Conservation (phyloP, 2,797 vertebrate genomes). For the Denticeps clupeoides region DNA sequence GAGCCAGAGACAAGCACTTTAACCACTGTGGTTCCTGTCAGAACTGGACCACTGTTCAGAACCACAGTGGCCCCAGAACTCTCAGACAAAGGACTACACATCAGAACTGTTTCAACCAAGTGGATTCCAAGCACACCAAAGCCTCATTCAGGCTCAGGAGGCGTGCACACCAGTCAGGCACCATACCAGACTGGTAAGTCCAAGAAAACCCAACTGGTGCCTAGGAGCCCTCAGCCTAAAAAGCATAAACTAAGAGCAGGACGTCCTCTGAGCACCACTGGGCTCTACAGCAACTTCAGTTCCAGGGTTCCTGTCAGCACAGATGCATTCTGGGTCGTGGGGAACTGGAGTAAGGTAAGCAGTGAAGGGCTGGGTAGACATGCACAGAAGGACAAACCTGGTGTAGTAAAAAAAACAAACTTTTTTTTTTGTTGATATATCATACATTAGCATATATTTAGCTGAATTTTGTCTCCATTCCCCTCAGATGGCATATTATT, state of each 20-base stretch:
- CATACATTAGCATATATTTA: no score
- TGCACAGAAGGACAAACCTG: no score
- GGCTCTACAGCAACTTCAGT: slow-evolving; percentile 32
- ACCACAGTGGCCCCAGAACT: slow-evolving; percentile 17
- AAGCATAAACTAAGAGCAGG: slow-evolving; percentile 25
- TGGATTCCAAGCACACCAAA: no score
- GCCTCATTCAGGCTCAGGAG: no score
- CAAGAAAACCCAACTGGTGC: slow-evolving; percentile 5
- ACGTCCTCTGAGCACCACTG: slow-evolving; percentile 16
- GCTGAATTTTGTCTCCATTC: no score
- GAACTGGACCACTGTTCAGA: slow-evolving; percentile 3
- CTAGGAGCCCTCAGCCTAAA: slow-evolving; percentile 20
- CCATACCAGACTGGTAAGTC: no score
- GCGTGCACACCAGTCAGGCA: no score
- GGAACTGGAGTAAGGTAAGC: slow-evolving; percentile 84
- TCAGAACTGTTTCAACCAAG: no score
- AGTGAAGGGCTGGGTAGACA: not conserved
- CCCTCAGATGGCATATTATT: no score
- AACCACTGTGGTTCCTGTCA: not conserved
- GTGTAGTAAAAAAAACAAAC: no score
- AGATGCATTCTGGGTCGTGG: slow-evolving; percentile 68
- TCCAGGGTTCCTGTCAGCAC: slow-evolving; percentile 25
- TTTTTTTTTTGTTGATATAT: no score
- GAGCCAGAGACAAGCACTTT: slow-evolving; percentile 29
- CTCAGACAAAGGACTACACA: not conserved